phyloP scores from a whole-genome alignment of 2,888 invertebrate genomes.

The Sminthurides aquaticus region DNA sequence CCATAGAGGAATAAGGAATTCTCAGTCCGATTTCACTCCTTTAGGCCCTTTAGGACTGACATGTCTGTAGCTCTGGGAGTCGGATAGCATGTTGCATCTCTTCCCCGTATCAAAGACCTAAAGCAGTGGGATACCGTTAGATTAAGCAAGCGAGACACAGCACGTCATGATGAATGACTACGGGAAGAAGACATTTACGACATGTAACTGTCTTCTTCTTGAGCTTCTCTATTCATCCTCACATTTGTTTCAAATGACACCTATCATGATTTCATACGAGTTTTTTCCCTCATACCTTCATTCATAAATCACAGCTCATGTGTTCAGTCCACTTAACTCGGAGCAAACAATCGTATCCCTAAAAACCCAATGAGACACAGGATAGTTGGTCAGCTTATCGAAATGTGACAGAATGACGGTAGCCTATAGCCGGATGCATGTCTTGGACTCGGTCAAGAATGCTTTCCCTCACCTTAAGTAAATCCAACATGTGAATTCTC shows the following conservation, averaged over 20 bases:
- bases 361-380: background rate
- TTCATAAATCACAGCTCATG: background rate
- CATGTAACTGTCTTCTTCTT: background rate
- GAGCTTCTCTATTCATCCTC: background rate
- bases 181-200: background rate
- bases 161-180: background rate
- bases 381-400: background rate
- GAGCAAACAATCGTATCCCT: background rate
- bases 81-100: too few species aligned
- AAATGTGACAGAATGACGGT: background rate
- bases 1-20: too few species aligned
- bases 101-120: background rate
- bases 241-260: background rate
- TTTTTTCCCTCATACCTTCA: background rate
- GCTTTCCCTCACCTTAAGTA: too few species aligned
- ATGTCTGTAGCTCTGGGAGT: too few species aligned
- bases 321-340: background rate
- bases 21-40: too few species aligned
- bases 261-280: background rate
- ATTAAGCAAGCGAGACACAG: background rate
- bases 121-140: background rate
- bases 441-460: background rate
- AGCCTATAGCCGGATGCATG: background rate
- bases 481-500: too few species aligned
- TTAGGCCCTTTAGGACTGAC: too few species aligned